Evolutionary conservation across 2,113 vertebrate species (phyloP).

Genomic region (Neodon shergylaensis): DNA sequence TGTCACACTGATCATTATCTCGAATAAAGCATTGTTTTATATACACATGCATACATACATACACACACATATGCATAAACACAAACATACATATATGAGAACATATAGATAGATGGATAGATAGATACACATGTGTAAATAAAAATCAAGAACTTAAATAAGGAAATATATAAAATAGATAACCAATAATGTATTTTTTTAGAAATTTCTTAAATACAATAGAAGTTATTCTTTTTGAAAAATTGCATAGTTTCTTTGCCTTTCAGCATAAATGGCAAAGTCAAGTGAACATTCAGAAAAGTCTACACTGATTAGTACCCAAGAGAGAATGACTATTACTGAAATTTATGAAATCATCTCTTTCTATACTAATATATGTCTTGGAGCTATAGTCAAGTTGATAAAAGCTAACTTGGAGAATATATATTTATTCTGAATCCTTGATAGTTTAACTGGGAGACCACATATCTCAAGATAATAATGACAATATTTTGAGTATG

Average conservation of each 20-base stretch:
- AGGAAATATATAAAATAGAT: neutral
- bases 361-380: slow-evolving; percentile 70
- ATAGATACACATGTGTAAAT: neutral
- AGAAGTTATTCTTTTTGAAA: neutral
- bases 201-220: slow-evolving; percentile 57
- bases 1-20: too few relatives aligned
- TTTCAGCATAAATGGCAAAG: slow-evolving; percentile 75
- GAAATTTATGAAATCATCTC: slow-evolving; percentile 47
- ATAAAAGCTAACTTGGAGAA: slow-evolving; percentile 70
- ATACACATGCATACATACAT: neutral
- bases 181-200: slow-evolving; percentile 24
- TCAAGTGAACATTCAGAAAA: slow-evolving; percentile 43
- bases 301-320: slow-evolving; percentile 40
- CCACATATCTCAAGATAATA: slow-evolving; percentile 51
- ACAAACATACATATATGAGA: neutral
- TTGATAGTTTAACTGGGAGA: slow-evolving; percentile 36
- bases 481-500: slow-evolving; percentile 52
- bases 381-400: slow-evolving; percentile 76
- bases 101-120: neutral
- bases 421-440: slow-evolving; percentile 22
- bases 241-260: slow-evolving; percentile 12
- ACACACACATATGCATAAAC: neutral
- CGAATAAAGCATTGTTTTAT: slow-evolving; percentile 2
- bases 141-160: neutral
- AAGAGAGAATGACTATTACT: slow-evolving; percentile 56